Conservation (phyloP, 2,797 vertebrate species). For the Scyliorhinus canicula region DNA sequence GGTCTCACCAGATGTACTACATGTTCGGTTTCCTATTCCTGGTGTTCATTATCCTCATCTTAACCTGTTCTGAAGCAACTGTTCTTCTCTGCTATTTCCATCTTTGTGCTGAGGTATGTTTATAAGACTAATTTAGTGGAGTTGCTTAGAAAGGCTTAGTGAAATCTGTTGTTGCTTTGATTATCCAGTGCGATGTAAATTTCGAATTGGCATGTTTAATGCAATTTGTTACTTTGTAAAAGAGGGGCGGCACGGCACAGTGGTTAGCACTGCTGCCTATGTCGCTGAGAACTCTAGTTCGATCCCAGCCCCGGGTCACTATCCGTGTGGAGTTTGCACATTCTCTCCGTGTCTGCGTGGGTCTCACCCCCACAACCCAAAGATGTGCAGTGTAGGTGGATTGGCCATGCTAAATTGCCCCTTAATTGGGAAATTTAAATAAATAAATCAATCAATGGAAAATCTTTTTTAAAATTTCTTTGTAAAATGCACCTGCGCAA, state of each 20-base stretch:
- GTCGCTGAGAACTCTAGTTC: too few relatives aligned
- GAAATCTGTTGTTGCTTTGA: slow-evolving; percentile 9
- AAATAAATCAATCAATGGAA: too few relatives aligned
- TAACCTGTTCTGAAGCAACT: slow-evolving; percentile 89
- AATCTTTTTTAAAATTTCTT: neutral
- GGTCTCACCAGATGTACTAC: slow-evolving; percentile 96
- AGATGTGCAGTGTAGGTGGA: too few relatives aligned
- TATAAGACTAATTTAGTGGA: neutral
- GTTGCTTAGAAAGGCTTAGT: neutral
- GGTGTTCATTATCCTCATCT: slow-evolving; percentile 87
- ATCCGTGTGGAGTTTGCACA: too few relatives aligned
- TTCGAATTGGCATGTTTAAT: neutral
- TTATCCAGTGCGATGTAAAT: neutral
- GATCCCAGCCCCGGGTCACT: too few relatives aligned
- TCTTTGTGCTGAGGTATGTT: slow-evolving; percentile 81
- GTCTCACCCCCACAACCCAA: too few relatives aligned
- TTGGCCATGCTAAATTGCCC: too few relatives aligned
- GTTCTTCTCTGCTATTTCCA: slow-evolving; percentile 92
- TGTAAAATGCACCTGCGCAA: neutral
- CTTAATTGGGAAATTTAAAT: too few relatives aligned
- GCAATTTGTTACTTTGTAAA: neutral
- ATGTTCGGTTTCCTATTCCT: slow-evolving; percentile 93
- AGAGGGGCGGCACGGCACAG: too few relatives aligned
- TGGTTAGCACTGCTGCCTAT: too few relatives aligned
- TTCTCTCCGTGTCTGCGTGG: too few relatives aligned